Evolutionary conservation across 2,113 vertebrate species (phyloP).

Genomic region (Proterorhinus semilunaris): DNA sequence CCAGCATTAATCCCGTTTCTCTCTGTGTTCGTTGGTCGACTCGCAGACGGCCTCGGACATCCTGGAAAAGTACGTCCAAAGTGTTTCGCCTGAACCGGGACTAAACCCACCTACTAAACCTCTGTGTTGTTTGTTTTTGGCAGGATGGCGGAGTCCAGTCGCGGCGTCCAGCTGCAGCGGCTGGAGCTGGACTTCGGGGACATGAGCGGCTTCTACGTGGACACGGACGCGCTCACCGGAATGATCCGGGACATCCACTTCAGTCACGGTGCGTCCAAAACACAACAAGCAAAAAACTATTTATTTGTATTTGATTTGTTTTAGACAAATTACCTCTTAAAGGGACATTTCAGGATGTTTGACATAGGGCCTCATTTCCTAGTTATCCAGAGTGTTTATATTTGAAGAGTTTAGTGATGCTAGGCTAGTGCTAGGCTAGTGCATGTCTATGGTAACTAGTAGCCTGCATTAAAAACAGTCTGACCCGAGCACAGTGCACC

Average conservation of each 20-base stretch:
- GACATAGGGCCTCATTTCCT: too few species aligned
- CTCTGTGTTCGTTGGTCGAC: constrained; percentile 1
- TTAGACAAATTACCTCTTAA: too few species aligned
- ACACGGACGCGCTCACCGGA: constrained; percentile 76
- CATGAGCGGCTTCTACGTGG: constrained; percentile 84
- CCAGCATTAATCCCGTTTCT: not conserved
- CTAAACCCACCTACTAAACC: not conserved
- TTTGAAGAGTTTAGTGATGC: too few species aligned
- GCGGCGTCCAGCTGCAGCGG: constrained; percentile 75
- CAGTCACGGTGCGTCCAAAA: constrained; percentile 70
- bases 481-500: too few species aligned
- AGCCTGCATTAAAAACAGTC: too few species aligned
- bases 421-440: too few species aligned
- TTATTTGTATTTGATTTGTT: too few species aligned
- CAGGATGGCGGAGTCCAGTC: constrained; percentile 82
- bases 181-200: constrained; percentile 81
- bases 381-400: too few species aligned
- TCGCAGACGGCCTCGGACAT: constrained; percentile 84
- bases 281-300: not conserved
- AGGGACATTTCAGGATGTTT: too few species aligned
- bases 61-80: constrained; percentile 85
- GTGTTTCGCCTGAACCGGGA: not conserved
- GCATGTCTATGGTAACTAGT: too few species aligned
- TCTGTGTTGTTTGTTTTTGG: not conserved
- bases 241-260: constrained; percentile 86